Evolutionary conservation across 2,797 vertebrate genomes (phyloP), one percentile per base, ranked within the genome.

Genomic region (Sphenodon punctatus): DNA sequence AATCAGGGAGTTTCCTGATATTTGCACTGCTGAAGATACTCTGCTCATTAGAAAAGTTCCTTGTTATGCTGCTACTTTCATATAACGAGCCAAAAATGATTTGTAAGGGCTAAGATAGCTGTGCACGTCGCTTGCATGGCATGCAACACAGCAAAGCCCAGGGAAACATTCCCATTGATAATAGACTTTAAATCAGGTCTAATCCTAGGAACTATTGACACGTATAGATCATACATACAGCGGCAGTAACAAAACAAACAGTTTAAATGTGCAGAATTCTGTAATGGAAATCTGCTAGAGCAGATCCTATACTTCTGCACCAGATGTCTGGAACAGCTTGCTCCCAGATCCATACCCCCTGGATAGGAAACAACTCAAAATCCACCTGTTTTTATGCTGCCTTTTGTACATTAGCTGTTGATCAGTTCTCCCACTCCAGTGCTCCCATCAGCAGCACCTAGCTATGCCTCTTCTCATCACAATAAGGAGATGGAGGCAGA

Each of bases 381-480:
- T 45, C 32, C 25, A 22, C 34, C 38, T 48, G 51, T 25, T 32
- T 65, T 58, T 41, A n/a, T 1, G 0, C 51, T 74, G 59, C 80
- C 49, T 64, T 61, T 66, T 90, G 66, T 76, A 82, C 45, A 27
- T 70, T 73, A 82, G 58, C 64, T 59, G 58, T 74, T 79, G 77
- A 85, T 75, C 58, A 5, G 10, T 77, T 87, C 67, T 82, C 67
- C 80, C 48, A 17, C 56, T 77, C 80, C 81, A 59, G 73, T 32
- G 55, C 39, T 87, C 45, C 73, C 75, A 86, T 88, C 80, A 68
- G 75, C 82, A 82, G 76, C 78, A 61, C 58, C 68, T 56, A 25
- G 53, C 60, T 23, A 25, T 1, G 0, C 51, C 42, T 4, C 36
- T 68, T 63, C 75, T 55, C n/a, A 16, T 46, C 49, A 19, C 12